Percentiles rank a stretch among this genome's conserved stretches.
These are phyloP conservation scores for Phenganax stokvisi DNA, from an alignment of 92 coral and sea anemone genomes.

Conservation along the genomic window DNA sequence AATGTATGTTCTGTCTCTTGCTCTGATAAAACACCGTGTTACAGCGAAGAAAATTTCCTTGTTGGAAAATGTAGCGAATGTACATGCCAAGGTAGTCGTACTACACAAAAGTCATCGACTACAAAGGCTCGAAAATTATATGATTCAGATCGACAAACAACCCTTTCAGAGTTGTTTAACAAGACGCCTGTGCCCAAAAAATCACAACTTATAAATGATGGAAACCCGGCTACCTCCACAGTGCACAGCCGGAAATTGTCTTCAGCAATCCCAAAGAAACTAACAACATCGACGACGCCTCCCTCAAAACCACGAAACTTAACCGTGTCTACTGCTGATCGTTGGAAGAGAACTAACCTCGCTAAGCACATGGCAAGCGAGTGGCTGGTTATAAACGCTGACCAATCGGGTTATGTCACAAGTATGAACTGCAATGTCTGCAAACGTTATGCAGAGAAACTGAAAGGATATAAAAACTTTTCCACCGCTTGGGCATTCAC, in stretches of 20 bases:
- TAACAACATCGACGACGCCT: slow-evolving; percentile 19
- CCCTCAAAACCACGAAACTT: slow-evolving; percentile 31
- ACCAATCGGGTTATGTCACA: slow-evolving; percentile 4
- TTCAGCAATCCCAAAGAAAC: slow-evolving; percentile 10
- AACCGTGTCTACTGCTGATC: slow-evolving; percentile 42
- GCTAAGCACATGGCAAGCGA: slow-evolving; percentile 42
- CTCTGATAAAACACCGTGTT: slow-evolving; percentile 57
- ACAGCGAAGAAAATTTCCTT: slow-evolving; percentile 51
- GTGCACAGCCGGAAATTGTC: slow-evolving; percentile 16
- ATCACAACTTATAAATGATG: slow-evolving; percentile 23
- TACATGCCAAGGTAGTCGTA: slow-evolving; percentile 39
- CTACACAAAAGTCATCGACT: slow-evolving; percentile 40
- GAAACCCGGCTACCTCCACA: slow-evolving; percentile 11
- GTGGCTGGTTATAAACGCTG: slow-evolving; percentile 37
- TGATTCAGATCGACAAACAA: slow-evolving; percentile 39
- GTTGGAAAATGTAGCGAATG: slow-evolving; percentile 59
- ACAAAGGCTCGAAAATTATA: slow-evolving; percentile 31
- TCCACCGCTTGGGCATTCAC: slow-evolving; percentile 63
- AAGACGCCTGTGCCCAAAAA: slow-evolving; percentile 21
- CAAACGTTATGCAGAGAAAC: slow-evolving; percentile 51
- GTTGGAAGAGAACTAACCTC: slow-evolving; percentile 42
- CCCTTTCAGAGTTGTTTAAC: slow-evolving; percentile 50
- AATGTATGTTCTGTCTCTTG: slow-evolving; percentile 53
- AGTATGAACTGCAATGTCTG: slow-evolving; percentile 67
- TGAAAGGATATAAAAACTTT: slow-evolving; percentile 63